phyloP scores from a whole-genome alignment of 1,140 invertebrate species.

The Pogonus chalceus region DNA sequence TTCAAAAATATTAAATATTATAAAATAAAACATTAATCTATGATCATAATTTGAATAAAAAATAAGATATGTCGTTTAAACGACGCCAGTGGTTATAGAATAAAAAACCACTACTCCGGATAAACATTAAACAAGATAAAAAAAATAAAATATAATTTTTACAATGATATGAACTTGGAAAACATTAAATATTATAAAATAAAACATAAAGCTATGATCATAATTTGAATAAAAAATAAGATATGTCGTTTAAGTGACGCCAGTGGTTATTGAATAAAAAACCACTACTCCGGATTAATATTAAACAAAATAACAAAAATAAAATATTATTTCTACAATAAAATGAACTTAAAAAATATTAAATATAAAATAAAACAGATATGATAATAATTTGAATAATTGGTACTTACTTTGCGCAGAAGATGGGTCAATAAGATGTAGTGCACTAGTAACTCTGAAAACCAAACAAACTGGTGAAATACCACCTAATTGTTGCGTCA shows the following conservation, averaged over 20 bases:
- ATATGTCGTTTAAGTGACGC: too few relatives aligned
- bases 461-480: slow-evolving; percentile 87
- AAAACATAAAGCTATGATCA: not conserved
- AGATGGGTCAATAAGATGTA: slow-evolving; percentile 90
- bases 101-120: too few relatives aligned
- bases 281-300: too few relatives aligned
- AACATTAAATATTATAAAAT: not conserved
- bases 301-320: slow-evolving; percentile 9
- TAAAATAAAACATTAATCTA: not conserved
- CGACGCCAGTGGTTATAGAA: too few relatives aligned
- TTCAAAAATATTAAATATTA: not conserved
- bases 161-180: too few relatives aligned
- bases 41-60: slow-evolving; percentile 7
- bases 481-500: slow-evolving; percentile 83
- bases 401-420: slow-evolving; percentile 78
- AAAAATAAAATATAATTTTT: slow-evolving; percentile 7
- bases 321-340: slow-evolving; percentile 8
- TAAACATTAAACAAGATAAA: slow-evolving; percentile 10
- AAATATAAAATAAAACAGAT: not conserved
- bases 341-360: slow-evolving; percentile 11
- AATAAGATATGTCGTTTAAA: too few relatives aligned
- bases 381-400: slow-evolving; percentile 14
- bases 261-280: too few relatives aligned
- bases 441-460: slow-evolving; percentile 73
- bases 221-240: slow-evolving; percentile 2